Base-by-base conservation (phyloP, 2,113 vertebrate genomes). In the Channa maculata region DNA sequence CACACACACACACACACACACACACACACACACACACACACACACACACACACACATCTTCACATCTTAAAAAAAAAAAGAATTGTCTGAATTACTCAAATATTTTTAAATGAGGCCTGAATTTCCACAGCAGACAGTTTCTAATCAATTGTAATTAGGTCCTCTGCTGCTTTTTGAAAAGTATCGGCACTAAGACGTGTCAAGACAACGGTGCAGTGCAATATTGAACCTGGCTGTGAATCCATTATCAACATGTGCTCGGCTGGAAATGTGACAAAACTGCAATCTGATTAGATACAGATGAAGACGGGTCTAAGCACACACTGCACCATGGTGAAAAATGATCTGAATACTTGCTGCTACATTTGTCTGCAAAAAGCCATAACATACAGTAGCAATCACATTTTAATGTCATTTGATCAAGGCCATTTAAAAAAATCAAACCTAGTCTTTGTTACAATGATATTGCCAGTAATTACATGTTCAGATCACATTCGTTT, bases 81-180 rank as follows among this genome's bases (percentile, higher is more conserved):
- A 58, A 76, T 68, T 14, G 37, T 61, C 8, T 72, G 75, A 65
- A 82, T 85, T 70, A 66, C 81, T 54, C 66, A 53, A 83, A 82
- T 87, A 80, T 84, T 89, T 86, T 77, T 76, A 84, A 78, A 79
- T 58, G 65, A 86, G 53, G 65, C 70, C 46, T 77, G 65, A 70
- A 63, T 84, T 85, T 75, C 71, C 60, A 39, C 38, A 43, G 75
- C 84, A 79, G 84, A 85, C 74, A 46, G 57, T 79, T 69, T 70
- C 69, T 69, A 88, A 90, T 91, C 88, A 83, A 89, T 91, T 80
- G 58, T 85, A 90, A 90, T 89, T 80, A 86, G 57, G 68, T 88
- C 64, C 82, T 74, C 34, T 72, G 67, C 61, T 65, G 75, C 69
- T 76, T 80, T 80, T 55, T 65, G 52, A 46, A 49, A 71, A 50